Conservation (phyloP, 2,888 invertebrate species). For the Pyrochroa serraticornis region DNA sequence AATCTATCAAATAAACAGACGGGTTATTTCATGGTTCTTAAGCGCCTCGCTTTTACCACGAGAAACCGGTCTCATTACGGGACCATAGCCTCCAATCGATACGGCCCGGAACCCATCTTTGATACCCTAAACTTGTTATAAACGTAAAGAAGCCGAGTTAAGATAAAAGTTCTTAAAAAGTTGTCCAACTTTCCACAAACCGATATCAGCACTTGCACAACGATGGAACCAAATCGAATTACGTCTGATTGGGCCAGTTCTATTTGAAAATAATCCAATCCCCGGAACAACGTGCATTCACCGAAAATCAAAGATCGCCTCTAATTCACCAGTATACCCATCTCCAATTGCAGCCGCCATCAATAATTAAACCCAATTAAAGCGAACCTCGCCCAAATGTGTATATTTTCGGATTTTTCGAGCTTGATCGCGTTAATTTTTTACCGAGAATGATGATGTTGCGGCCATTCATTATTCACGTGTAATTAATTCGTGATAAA, state of each 20-base stretch:
- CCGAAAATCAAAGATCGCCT: not conserved
- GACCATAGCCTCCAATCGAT: not conserved
- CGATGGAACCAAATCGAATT: conserved; percentile 20
- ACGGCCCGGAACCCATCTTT: conserved; percentile 3
- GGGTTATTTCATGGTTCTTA: conserved; percentile 34
- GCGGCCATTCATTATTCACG: conserved; percentile 26
- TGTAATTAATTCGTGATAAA: conserved; percentile 36
- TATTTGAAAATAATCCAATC: conserved; percentile 2
- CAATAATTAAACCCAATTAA: conserved; percentile 19
- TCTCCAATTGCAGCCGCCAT: conserved; percentile 7
- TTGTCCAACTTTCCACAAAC: conserved; percentile 1
- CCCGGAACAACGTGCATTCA: not conserved
- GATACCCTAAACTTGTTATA: conserved; percentile 8
- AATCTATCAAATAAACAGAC: conserved; percentile 32
- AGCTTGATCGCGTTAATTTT: conserved; percentile 21
- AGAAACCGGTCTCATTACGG: not conserved
- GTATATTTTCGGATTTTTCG: no score
- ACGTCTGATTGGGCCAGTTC: conserved; percentile 15
- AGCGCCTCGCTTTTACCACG: not conserved
- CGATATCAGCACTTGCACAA: conserved; percentile 16
- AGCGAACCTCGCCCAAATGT: conserved; percentile 4
- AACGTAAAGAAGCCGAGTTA: conserved; percentile 5
- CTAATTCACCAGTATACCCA: not conserved
- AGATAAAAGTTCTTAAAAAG: conserved; percentile 15
- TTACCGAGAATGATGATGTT: conserved; percentile 11